These are phyloP conservation scores for Hemibagrus wyckioides DNA, from an alignment of 2,113 vertebrate species.

Conservation along the genomic window DNA sequence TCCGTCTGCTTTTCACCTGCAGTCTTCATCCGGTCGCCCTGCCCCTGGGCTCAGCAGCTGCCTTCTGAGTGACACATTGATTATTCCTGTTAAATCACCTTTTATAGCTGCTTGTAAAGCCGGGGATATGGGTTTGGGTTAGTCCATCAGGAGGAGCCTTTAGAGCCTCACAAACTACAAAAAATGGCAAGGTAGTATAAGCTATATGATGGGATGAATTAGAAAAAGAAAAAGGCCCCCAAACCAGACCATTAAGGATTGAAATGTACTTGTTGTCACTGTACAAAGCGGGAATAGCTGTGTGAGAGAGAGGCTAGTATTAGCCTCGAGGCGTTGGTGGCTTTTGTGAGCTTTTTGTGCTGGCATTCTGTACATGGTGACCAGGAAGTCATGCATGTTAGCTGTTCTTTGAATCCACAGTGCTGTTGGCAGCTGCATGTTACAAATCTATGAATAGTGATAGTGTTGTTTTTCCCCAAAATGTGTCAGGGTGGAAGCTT, in stretches of 20 bases:
- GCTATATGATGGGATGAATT: constrained; percentile 23
- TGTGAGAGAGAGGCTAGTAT: background rate
- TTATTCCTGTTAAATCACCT: constrained; percentile 54
- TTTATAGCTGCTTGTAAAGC: constrained; percentile 53
- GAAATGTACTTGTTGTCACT: background rate
- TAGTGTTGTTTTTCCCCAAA: constrained; percentile 42
- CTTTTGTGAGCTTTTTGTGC: constrained; percentile 36
- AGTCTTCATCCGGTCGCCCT: constrained; percentile 36
- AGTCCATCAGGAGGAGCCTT: constrained; percentile 40
- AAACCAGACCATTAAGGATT: background rate
- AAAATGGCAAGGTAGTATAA: constrained; percentile 2
- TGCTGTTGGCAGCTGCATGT: constrained; percentile 43
- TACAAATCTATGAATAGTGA: constrained; percentile 50
- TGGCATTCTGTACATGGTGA: constrained; percentile 19
- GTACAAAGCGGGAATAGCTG: constrained; percentile 4
- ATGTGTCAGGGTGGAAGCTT: constrained; percentile 46
- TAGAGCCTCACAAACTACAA: background rate
- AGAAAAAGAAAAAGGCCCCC: background rate
- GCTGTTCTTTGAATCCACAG: constrained; percentile 35
- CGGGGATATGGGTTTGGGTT: constrained; percentile 38
- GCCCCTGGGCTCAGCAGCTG: constrained; percentile 20
- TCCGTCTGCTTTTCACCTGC: constrained; percentile 33
- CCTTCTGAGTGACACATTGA: constrained; percentile 55
- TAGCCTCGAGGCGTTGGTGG: background rate
- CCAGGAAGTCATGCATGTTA: constrained; percentile 53